These are phyloP conservation scores for Drosophila nebulosa DNA, from an alignment of 1,140 invertebrate genomes.

Conservation along the genomic window DNA sequence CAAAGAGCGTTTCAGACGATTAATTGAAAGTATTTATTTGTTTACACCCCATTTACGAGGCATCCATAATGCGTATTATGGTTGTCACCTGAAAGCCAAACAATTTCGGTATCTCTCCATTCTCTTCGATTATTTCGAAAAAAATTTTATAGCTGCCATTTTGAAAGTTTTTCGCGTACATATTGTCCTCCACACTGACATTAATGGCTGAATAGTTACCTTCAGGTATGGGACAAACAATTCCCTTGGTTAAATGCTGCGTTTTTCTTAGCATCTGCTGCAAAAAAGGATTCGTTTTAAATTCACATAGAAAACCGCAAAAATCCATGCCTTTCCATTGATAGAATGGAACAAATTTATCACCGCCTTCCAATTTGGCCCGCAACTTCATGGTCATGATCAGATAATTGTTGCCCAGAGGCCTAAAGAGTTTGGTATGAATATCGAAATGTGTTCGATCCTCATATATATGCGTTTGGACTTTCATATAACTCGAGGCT, in stretches of 20 bases:
- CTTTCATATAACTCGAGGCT: slow-evolving; percentile 20
- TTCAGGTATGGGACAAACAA: slow-evolving; percentile 25
- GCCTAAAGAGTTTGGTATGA: slow-evolving; percentile 3
- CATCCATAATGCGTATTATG: background rate
- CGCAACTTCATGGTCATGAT: slow-evolving; percentile 35
- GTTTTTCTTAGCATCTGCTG: slow-evolving; percentile 27
- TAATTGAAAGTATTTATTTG: background rate
- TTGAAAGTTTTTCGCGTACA: slow-evolving; percentile 21
- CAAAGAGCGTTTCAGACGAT: background rate
- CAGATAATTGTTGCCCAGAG: slow-evolving; percentile 34
- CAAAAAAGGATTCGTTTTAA: slow-evolving; percentile 3
- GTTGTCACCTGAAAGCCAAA: slow-evolving; percentile 40
- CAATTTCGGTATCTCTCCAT: slow-evolving; percentile 34
- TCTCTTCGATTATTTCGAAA: slow-evolving; percentile 37
- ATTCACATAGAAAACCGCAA: slow-evolving; percentile 34
- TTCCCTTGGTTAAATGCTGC: slow-evolving; percentile 7
- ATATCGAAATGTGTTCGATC: slow-evolving; percentile 32
- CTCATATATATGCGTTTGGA: slow-evolving; percentile 2
- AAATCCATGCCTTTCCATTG: slow-evolving; percentile 30
- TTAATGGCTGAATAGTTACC: slow-evolving; percentile 29
- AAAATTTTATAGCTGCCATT: slow-evolving; percentile 47
- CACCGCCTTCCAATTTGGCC: background rate
- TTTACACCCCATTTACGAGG: background rate
- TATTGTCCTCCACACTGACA: slow-evolving; percentile 9
- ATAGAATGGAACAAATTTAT: slow-evolving; percentile 12